Evolutionary conservation across 2,888 invertebrate species (phyloP).

Genomic region (Seira musarum): DNA sequence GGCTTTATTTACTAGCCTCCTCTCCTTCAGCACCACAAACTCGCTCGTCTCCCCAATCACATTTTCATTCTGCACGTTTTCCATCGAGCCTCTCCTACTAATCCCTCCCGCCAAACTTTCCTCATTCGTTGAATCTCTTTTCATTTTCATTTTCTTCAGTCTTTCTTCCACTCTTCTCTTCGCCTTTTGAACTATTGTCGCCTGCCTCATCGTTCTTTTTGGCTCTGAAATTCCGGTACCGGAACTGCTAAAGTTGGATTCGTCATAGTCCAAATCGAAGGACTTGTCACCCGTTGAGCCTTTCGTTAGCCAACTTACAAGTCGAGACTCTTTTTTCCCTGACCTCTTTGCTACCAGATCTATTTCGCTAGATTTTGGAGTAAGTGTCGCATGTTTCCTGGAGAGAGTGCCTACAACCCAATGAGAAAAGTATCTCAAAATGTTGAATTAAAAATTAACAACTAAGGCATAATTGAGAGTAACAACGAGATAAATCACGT

Average conservation of each 20-base stretch:
- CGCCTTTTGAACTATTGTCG: conserved; percentile 81
- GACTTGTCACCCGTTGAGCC: conserved; percentile 67
- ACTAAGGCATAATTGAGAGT: no score
- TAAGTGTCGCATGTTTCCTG: conserved; percentile 69
- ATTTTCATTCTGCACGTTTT: conserved; percentile 68
- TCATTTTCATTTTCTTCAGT: conserved; percentile 77
- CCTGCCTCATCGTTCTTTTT: conserved; percentile 69
- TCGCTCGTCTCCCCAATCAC: conserved; percentile 74
- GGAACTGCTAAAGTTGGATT: conserved; percentile 63
- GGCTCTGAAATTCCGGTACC: conserved; percentile 59
- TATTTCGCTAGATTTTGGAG: conserved; percentile 70
- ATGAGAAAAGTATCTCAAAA: no score
- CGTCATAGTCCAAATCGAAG: conserved; percentile 65
- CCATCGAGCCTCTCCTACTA: conserved; percentile 68
- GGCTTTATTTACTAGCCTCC: conserved; percentile 85
- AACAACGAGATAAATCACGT: no score
- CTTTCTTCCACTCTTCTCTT: conserved; percentile 92
- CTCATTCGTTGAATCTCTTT: conserved; percentile 69
- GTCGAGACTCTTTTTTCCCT: conserved; percentile 66
- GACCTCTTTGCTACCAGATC: conserved; percentile 67
- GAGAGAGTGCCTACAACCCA: conserved; percentile 69
- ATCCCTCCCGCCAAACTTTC: conserved; percentile 72
- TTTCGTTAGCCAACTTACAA: conserved; percentile 68
- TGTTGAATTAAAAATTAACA: no score
- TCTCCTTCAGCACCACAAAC: conserved; percentile 89